Evolutionary conservation across 2,888 invertebrate species (phyloP).

Genomic region (Amiota minor): DNA sequence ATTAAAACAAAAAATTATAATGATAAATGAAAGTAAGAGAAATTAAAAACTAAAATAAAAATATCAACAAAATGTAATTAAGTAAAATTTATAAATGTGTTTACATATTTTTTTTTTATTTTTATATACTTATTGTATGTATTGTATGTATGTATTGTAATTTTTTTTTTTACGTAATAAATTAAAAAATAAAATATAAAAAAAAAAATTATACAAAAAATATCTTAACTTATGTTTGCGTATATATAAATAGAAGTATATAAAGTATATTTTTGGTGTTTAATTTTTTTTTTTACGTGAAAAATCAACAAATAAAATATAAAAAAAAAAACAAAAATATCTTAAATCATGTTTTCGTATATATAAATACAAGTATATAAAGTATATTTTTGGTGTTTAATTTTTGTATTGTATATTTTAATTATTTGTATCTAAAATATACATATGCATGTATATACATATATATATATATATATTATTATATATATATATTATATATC

Average conservation of each 20-base stretch:
- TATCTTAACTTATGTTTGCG: neutral
- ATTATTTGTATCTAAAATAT: slow-evolving; percentile 27
- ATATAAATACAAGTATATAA: slow-evolving; percentile 18
- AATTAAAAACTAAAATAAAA: neutral
- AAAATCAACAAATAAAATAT: too few relatives aligned
- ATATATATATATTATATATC: neutral
- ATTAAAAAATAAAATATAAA: neutral
- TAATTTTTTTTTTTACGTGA: too few relatives aligned
- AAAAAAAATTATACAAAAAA: neutral
- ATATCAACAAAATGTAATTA: neutral
- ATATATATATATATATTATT: slow-evolving; percentile 32
- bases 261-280: slow-evolving; percentile 33
- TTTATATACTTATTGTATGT: too few relatives aligned
- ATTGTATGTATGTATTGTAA: too few relatives aligned
- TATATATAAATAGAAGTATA: slow-evolving; percentile 13
- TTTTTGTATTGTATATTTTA: slow-evolving; percentile 40
- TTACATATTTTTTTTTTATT: neutral
- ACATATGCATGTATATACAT: slow-evolving; percentile 45
- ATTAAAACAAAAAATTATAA: too few relatives aligned
- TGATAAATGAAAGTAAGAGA: neutral
- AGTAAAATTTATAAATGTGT: neutral
- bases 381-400: slow-evolving; percentile 35
- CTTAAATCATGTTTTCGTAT: too few relatives aligned
- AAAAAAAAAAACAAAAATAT: too few relatives aligned
- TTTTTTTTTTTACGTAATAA: neutral